phyloP scores from a whole-genome alignment of 2,797 vertebrate genomes.

The Uromys caudimaculatus region DNA sequence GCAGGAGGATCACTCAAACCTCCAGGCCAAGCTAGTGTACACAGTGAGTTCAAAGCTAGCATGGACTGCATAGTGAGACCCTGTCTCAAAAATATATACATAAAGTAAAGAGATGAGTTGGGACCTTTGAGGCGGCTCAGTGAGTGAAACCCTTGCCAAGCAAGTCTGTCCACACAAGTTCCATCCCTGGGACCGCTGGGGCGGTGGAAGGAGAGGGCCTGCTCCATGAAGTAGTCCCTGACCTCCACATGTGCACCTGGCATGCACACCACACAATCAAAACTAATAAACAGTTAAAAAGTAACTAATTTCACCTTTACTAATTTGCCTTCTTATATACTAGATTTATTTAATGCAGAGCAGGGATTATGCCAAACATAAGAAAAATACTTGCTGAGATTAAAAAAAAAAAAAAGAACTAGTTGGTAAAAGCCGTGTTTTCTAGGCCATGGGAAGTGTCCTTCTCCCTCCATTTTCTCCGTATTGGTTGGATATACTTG shows the following conservation, averaged over 20 bases:
- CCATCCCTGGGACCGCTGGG: too few species aligned
- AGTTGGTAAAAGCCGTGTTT: slow-evolving; percentile 13
- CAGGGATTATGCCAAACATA: slow-evolving; percentile 6
- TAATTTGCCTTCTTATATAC: slow-evolving; percentile 16
- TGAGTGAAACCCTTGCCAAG: background rate
- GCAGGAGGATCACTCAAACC: background rate
- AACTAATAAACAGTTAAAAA: background rate
- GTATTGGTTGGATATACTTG: background rate
- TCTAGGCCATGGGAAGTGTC: background rate
- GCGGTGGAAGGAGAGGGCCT: background rate
- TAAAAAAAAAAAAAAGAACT: background rate
- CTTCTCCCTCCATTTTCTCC: background rate
- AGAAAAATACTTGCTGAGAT: slow-evolving; percentile 17
- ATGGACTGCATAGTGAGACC: background rate
- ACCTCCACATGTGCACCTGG: background rate
- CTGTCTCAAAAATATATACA: background rate
- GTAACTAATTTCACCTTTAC: background rate
- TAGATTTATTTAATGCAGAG: slow-evolving; percentile 22
- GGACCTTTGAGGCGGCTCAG: background rate
- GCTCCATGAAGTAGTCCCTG: background rate
- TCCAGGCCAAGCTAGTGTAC: background rate
- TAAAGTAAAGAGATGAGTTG: background rate
- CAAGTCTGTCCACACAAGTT: background rate
- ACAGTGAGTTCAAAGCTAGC: background rate
- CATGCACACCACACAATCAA: background rate